A percentile compares a stretch with the other conserved stretches of the same genome.
Conservation (phyloP, 2,888 invertebrate genomes). For the Apodemia mormo region DNA sequence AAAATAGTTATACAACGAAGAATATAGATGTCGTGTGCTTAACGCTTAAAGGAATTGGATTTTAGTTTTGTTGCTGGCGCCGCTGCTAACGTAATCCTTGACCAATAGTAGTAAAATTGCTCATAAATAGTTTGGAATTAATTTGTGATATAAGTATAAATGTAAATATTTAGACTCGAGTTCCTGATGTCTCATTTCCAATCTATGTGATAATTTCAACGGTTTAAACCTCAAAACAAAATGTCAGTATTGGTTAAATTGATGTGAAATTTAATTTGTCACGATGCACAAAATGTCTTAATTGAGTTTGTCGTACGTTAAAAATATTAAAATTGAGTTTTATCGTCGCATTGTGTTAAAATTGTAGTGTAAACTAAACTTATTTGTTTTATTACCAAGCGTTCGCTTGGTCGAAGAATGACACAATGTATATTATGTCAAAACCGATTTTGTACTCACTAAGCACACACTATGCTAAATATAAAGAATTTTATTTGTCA, state of each 20-base stretch:
- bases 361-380: too few species aligned
- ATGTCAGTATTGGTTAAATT: not conserved
- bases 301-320: too few species aligned
- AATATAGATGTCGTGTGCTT: conserved; percentile 35
- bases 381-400: too few species aligned
- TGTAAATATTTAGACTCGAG: conserved; percentile 63
- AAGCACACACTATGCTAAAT: not conserved
- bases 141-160: conserved; percentile 70
- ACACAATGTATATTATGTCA: not conserved
- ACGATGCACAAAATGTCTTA: not conserved
- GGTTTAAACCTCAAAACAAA: conserved; percentile 6
- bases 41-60: conserved; percentile 21
- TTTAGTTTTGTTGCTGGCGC: conserved; percentile 26
- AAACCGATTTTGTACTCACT: not conserved
- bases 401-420: too few species aligned
- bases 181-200: conserved; percentile 54
- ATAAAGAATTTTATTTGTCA: not conserved
- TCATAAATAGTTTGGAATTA: conserved; percentile 73
- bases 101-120: conserved; percentile 77
- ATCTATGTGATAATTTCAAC: conserved; percentile 46
- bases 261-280: not conserved
- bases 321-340: too few species aligned
- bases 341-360: too few species aligned
- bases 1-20: conserved; percentile 25
- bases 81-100: conserved; percentile 48